A percentile compares a stretch with the other conserved stretches of the same genome.
Conservation (phyloP, 2,888 invertebrate genomes). For the Girardia tigrina region DNA sequence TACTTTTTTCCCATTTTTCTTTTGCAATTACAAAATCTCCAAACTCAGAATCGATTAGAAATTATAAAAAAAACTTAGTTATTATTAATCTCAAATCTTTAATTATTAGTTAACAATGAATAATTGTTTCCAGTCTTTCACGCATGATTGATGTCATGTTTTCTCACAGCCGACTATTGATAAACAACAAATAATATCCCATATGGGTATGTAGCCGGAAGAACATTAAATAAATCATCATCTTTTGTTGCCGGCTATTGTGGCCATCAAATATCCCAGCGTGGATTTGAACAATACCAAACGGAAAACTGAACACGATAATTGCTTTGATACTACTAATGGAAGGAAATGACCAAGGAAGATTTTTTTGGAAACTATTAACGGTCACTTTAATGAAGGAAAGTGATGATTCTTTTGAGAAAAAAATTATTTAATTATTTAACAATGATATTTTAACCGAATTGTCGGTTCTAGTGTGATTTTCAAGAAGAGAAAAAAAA, state of each 20-base stretch:
- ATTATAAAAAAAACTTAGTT: too few species aligned
- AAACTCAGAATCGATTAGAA: too few species aligned
- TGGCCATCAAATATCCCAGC: slow-evolving; percentile 11
- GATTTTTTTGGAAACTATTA: neutral
- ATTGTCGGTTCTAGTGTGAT: neutral
- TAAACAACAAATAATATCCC: slow-evolving; percentile 9
- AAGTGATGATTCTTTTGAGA: neutral
- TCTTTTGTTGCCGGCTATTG: slow-evolving; percentile 23
- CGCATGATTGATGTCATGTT: slow-evolving; percentile 16
- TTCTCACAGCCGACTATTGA: slow-evolving; percentile 11
- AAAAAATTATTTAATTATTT: neutral
- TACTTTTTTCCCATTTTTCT: too few species aligned
- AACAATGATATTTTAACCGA: neutral
- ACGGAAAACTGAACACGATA: slow-evolving; percentile 18
- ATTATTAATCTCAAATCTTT: too few species aligned
- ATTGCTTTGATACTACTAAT: slow-evolving; percentile 20
- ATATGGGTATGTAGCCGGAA: neutral
- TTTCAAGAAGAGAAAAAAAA: neutral
- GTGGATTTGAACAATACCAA: slow-evolving; percentile 12
- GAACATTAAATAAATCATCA: slow-evolving; percentile 16
- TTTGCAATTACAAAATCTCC: too few species aligned
- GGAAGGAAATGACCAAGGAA: slow-evolving; percentile 20
- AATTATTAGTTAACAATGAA: neutral
- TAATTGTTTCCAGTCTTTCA: slow-evolving; percentile 2
- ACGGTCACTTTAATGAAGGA: neutral